Evolutionary conservation across 2,797 vertebrate species (phyloP), one percentile per base, ranked within the genome.

Genomic region (Lemur catta): DNA sequence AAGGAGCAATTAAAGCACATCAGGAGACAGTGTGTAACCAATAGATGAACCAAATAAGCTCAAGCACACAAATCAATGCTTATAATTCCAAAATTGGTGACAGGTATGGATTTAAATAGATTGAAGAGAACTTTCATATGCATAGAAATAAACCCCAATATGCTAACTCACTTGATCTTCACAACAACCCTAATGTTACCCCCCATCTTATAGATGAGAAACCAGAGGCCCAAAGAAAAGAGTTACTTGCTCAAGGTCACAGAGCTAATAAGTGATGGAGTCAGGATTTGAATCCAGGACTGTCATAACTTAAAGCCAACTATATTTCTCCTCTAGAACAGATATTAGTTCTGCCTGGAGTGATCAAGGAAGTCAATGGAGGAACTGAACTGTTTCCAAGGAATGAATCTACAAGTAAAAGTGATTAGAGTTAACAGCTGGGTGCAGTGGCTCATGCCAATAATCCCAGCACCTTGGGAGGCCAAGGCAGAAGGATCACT

Each of bases 11-110:
- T 89, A 89, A 12, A 87, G 46, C 35, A 22, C 80, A 76, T 87
- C 24, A 55, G 91, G 57, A 79, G 50, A 88, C 3, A 69, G 55
- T 87, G 28, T 52, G 43, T 92, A 93, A 74, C 46, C 52, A 78
- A 63, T 59, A 95, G 72, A 89, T 79, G 30, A 95, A 91, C 69
- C 67, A 84, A 81, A 97, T 82, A 89, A 91, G 20, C 82, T 87
- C 38, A 80, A 63, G 26, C 55, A 78, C 28, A 20, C 38, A 94
- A 93, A 90, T 59, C 24, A 41, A 67, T 88, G 61, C 20, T 84
- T 81, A 79, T 11, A 72, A 88, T 93, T 94, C 89, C 61, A 90
- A 85, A 94, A 84, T 1, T 74, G 63, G 78, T 92, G 74, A 61
- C 48, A 41, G 14, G 18, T 63, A 9, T 80, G 61, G 14, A 52